A percentile compares a stretch with the other conserved stretches of the same genome.
phyloP scores from a whole-genome alignment of 2,113 vertebrate genomes.

The Myxocyprinus asiaticus region DNA sequence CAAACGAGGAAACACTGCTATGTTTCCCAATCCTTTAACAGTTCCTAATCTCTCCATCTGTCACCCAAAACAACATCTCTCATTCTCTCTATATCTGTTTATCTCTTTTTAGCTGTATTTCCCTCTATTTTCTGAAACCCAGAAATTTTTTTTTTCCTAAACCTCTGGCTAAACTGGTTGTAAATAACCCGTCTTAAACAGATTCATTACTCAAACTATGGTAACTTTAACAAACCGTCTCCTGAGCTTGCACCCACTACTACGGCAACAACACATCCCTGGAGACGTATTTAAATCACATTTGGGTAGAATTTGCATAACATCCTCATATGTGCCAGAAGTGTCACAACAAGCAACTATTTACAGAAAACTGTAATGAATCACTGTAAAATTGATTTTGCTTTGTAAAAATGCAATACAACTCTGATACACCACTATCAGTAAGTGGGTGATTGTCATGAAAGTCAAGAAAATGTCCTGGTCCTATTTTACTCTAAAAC shows the following conservation, averaged over 20 bases:
- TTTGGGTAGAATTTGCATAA: slow-evolving; percentile 29
- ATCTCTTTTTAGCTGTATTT: not conserved
- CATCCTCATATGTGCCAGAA: not conserved
- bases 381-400: not conserved
- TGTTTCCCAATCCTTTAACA: slow-evolving; percentile 23
- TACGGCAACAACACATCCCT: slow-evolving; percentile 5
- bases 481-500: too few relatives aligned
- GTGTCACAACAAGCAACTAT: not conserved
- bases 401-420: not conserved
- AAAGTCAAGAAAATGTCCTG: too few relatives aligned
- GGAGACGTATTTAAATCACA: slow-evolving; percentile 8
- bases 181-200: not conserved
- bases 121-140: not conserved
- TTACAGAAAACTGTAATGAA: not conserved
- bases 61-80: slow-evolving; percentile 27
- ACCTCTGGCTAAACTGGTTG: not conserved
- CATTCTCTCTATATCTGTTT: not conserved
- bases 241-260: not conserved
- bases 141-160: not conserved
- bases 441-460: not conserved
- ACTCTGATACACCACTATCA: not conserved
- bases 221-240: slow-evolving; percentile 1
- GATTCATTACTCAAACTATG: not conserved
- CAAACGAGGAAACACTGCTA: slow-evolving; percentile 9
- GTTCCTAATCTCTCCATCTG: slow-evolving; percentile 54